Base-by-base conservation (phyloP, 2,113 vertebrate genomes). In the Collichthys lucidus region DNA sequence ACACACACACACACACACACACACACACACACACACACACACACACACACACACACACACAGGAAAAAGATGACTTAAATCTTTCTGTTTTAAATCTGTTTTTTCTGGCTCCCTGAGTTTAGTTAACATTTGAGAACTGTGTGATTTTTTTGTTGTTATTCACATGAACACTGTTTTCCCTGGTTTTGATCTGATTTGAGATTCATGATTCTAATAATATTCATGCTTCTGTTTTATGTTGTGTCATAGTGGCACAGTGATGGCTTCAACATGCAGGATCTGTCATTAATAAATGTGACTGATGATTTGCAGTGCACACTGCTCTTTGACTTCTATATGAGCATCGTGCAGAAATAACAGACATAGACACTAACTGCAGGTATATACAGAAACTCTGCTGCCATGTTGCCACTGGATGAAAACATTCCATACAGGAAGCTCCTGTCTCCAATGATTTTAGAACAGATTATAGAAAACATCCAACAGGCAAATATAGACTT, bases 21-120 rank as follows among this genome's bases (percentile, higher is more conserved):
- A 42, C 4, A 79, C 71, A 87, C 16, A 57, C 53, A 73, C 11
- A 15, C 16, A 64, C 24, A 26, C 24, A 26, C 24, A 26, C 24
- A 5, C 4, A 79, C 71, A 87, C 16, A 57, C 53, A 73, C 11
- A 15, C 16, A 64, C 24, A 26, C 24, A 26, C 24, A 26, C 24
- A 5, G 5, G 0, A 35, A 35, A 35, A 35, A 35, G 35, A 35
- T 40, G 7, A 40, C 35, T 9, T 40, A 40, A 40, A 40, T 40
- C 35, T 9, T 40, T 40, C 35, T 40, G 35, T 35, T 35, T 35
- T 35, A 35, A 35, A 35, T 35, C 31, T 0, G 35, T 40, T 8
- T 40, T 56, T 24, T 56, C 24, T 24, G 53, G 22, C 55, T 24
- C 12, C 35, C 24, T 26, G 22, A 2, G 2, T 57, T 24, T 26